A percentile compares a stretch with the other conserved stretches of the same genome.
Evolutionary conservation across 2,113 vertebrate genomes (phyloP).

Genomic region (Chloropsis cyanopogon): DNA sequence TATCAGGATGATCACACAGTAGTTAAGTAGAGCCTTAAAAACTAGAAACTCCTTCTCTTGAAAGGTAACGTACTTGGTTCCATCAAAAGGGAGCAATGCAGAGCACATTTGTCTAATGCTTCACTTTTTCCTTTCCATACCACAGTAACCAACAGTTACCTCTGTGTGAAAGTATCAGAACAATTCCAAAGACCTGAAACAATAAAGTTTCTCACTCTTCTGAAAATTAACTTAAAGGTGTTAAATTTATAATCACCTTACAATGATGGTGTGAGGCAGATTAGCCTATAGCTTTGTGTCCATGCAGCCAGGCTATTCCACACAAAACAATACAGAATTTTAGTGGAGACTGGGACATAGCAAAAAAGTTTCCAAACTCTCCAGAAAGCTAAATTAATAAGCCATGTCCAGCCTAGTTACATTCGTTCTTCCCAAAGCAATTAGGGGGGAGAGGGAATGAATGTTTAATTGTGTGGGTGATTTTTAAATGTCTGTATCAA

Average conservation of each 20-base stretch:
- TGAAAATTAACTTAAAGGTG: not conserved
- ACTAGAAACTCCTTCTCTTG: not conserved
- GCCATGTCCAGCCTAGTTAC: not conserved
- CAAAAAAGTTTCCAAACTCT: not conserved
- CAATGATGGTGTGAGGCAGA: not conserved
- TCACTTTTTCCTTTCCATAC: not conserved
- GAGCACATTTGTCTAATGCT: not conserved
- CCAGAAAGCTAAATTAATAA: conserved; percentile 12
- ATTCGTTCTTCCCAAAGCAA: conserved; percentile 26
- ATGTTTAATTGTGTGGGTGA: not conserved
- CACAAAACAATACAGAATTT: not conserved
- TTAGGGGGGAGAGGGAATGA: not conserved
- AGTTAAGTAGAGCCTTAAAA: not conserved
- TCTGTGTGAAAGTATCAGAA: not conserved
- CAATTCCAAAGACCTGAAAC: not conserved
- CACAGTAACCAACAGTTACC: not conserved
- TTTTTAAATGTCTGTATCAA: not conserved
- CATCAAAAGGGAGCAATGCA: not conserved
- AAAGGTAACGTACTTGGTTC: not conserved
- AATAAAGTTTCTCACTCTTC: not conserved
- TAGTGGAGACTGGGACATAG: not conserved
- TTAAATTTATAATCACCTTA: not conserved
- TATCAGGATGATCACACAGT: not conserved
- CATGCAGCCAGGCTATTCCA: not conserved
- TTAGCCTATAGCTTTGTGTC: not conserved